These are phyloP conservation scores for Chironomus striatipennis DNA, from an alignment of 1,140 invertebrate genomes.

Conservation along the genomic window DNA sequence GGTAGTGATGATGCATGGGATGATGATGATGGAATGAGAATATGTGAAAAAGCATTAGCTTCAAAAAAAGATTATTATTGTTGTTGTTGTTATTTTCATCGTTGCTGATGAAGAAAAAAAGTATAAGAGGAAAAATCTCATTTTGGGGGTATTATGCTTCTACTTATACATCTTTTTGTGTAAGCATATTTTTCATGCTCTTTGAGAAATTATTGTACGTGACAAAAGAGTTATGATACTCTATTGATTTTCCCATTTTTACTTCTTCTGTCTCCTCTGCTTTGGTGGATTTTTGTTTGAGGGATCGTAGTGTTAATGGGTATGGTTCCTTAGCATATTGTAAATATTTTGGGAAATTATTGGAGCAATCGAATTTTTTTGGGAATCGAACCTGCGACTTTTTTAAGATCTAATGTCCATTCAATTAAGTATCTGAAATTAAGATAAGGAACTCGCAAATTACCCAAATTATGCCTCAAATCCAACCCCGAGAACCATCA, in stretches of 20 bases:
- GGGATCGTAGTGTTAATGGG: no score
- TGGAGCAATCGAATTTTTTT: no score
- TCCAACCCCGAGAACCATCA: no score
- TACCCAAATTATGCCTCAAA: no score
- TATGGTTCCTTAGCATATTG: no score
- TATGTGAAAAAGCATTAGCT: neutral
- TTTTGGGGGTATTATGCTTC: neutral
- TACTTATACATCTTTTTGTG: neutral
- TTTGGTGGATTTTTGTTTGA: neutral
- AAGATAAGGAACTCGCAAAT: no score
- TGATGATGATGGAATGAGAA: neutral
- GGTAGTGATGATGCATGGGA: no score
- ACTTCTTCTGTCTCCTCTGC: neutral
- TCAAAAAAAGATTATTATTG: no score
- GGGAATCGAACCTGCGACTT: no score
- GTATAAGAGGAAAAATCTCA: constrained; percentile 21
- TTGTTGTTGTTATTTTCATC: neutral
- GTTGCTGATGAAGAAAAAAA: neutral
- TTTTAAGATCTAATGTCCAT: no score
- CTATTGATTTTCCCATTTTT: neutral
- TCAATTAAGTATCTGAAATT: no score
- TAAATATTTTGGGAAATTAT: no score
- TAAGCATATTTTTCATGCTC: constrained; percentile 11
- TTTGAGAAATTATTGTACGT: constrained; percentile 17
- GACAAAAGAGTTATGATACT: constrained; percentile 21